Evolutionary conservation across 2,888 invertebrate genomes (phyloP), one percentile per base, ranked within the genome.

Genomic region (Pilophorus perplexus): DNA sequence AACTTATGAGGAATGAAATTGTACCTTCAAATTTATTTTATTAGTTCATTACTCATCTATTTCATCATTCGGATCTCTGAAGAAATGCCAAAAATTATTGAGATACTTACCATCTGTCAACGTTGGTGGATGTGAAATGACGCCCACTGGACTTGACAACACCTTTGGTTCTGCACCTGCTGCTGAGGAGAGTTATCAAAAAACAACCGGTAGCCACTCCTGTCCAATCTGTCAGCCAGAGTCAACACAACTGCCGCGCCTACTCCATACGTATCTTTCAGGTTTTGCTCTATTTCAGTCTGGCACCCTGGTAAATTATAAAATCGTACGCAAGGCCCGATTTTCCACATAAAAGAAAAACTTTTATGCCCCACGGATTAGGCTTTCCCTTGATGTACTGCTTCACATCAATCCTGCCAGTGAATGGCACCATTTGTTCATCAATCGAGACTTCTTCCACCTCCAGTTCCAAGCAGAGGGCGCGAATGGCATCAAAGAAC

Each of bases 331-430:
- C 20, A n/a, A 67, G 23, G 8, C 72, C 72, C 42, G 65, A 67
- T 62, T 64, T 50, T 1, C 71, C 72, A 67, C 71, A 72, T 4
- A 72, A 33, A 10, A 71, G 18, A 68, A 70, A 73, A 4, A 71
- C 59, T 67, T 73, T 73, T 10, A 72, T 48, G 5, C 70, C 72
- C 70, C 69, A 72, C 40, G 70, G 66, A 25, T 42, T 55, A n/a
- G 73, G 72, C 46, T 74, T 74, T 2, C 64, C 68, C 33, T 72
- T 71, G 4, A 72, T 67, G 55, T 73, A 72, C 60, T 72, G 72
- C 54, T 72, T 72, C 6, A 73, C 44, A 33, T 14, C 48, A 12
- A 70, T 64, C 20, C 68, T 40, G 10, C 72, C 73, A 59, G 66
- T 72, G 67, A 73, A 73, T 6, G 73, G 73, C 0, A 73, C 60